Percentiles rank a stretch among this genome's conserved stretches.
Evolutionary conservation across 2,113 vertebrate species (phyloP).

Genomic region (Serilophus lunatus): DNA sequence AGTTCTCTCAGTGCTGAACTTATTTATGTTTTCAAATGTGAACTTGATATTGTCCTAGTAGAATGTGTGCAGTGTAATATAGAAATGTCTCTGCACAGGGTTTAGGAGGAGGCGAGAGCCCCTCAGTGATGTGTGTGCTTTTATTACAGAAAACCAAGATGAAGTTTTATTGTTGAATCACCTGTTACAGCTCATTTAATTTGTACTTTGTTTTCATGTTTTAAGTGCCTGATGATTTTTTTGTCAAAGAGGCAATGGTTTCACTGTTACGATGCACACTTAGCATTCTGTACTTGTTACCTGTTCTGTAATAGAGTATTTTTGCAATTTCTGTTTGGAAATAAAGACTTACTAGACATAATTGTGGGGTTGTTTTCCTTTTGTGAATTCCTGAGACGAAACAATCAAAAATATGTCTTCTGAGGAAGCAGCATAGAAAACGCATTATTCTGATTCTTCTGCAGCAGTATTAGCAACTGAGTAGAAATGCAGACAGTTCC

Average conservation of each 20-base stretch:
- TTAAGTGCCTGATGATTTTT: conserved; percentile 65
- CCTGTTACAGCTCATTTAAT: conserved; percentile 4
- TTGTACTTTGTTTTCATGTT: conserved; percentile 50
- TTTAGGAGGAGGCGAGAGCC: conserved; percentile 41
- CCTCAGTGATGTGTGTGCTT: not conserved
- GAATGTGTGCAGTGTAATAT: not conserved
- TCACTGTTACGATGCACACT: not conserved
- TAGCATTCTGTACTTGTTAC: conserved; percentile 50
- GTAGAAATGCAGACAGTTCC: not conserved
- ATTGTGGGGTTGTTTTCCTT: not conserved
- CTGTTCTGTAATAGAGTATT: conserved; percentile 64
- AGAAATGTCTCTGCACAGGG: conserved; percentile 16
- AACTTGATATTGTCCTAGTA: conserved; percentile 30
- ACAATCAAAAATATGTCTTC: not conserved
- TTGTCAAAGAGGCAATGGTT: conserved; percentile 36
- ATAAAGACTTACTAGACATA: conserved; percentile 49
- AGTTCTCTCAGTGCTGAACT: not conserved
- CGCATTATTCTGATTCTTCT: not conserved
- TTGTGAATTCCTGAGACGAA: not conserved
- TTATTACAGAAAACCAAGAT: conserved; percentile 25
- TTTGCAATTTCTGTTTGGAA: conserved; percentile 65
- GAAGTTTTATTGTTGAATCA: conserved; percentile 8
- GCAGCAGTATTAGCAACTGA: not conserved
- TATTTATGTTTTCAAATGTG: conserved; percentile 27
- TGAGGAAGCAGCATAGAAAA: not conserved